phyloP scores from a whole-genome alignment of 2,113 vertebrate species.

The Micromys minutus region DNA sequence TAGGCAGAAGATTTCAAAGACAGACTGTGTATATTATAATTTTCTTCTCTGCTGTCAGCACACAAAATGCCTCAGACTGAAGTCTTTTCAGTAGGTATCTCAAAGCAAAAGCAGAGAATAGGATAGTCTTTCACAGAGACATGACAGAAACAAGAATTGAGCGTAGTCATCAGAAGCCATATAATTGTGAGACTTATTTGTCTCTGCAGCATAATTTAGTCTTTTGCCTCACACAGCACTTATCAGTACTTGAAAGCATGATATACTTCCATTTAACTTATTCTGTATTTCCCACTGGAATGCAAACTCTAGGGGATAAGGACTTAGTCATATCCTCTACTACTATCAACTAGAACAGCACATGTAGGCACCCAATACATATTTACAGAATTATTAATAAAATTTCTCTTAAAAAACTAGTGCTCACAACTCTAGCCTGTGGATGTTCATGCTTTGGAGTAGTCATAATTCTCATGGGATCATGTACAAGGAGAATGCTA shows the following conservation, averaged over 20 bases:
- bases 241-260: background rate
- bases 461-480: background rate
- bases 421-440: background rate
- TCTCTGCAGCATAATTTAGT: background rate
- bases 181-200: background rate
- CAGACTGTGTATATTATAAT: background rate
- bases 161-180: background rate
- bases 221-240: background rate
- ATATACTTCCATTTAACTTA: constrained; percentile 7
- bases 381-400: background rate
- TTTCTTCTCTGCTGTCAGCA: background rate
- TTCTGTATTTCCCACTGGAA: constrained; percentile 14
- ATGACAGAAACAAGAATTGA: background rate
- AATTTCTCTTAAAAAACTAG: background rate
- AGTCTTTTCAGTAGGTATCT: background rate
- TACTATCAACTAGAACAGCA: background rate
- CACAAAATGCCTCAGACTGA: background rate
- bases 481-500: background rate
- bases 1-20: background rate
- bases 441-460: background rate
- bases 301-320: background rate
- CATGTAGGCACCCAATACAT: background rate
- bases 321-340: background rate
- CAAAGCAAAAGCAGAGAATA: background rate
- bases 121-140: background rate